Percentiles rank a stretch among this genome's conserved stretches.
phyloP scores from a whole-genome alignment of 2,797 vertebrate species.

The Hippopotamyrus pictus region DNA sequence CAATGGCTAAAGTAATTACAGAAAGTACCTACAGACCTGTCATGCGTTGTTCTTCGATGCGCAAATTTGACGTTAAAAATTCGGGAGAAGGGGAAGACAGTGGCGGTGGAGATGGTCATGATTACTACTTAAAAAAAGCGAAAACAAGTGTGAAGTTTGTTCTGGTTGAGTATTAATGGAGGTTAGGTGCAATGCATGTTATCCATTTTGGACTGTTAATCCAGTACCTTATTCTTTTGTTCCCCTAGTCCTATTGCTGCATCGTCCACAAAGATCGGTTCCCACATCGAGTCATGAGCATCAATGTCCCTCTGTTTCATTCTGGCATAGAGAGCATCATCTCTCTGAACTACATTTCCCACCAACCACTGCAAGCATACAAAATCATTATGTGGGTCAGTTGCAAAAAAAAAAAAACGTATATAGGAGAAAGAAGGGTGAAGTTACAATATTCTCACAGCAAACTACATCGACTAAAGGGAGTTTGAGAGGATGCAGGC shows the following conservation, averaged over 20 bases:
- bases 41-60: neutral
- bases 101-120: slow-evolving; percentile 13
- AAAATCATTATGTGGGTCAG: slow-evolving; percentile 38
- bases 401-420: slow-evolving; percentile 17
- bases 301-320: slow-evolving; percentile 73
- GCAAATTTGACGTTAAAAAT: neutral
- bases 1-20: neutral
- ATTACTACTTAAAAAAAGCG: slow-evolving; percentile 40
- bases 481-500: slow-evolving; percentile 8
- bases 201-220: slow-evolving; percentile 18
- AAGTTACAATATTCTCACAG: slow-evolving; percentile 12
- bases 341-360: slow-evolving; percentile 70
- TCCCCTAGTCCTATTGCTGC: slow-evolving; percentile 65
- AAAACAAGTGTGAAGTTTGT: slow-evolving; percentile 12
- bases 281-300: slow-evolving; percentile 69
- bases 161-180: slow-evolving; percentile 19
- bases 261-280: slow-evolving; percentile 72
- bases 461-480: slow-evolving; percentile 11
- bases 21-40: neutral
- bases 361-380: slow-evolving; percentile 66
- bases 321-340: slow-evolving; percentile 68
- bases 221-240: slow-evolving; percentile 66
- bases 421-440: slow-evolving; percentile 2
- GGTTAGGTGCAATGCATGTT: neutral
- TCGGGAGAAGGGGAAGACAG: slow-evolving; percentile 16